These are phyloP conservation scores for Helicoverpa armigera DNA, from an alignment of 1,140 invertebrate species.

Conservation along the genomic window DNA sequence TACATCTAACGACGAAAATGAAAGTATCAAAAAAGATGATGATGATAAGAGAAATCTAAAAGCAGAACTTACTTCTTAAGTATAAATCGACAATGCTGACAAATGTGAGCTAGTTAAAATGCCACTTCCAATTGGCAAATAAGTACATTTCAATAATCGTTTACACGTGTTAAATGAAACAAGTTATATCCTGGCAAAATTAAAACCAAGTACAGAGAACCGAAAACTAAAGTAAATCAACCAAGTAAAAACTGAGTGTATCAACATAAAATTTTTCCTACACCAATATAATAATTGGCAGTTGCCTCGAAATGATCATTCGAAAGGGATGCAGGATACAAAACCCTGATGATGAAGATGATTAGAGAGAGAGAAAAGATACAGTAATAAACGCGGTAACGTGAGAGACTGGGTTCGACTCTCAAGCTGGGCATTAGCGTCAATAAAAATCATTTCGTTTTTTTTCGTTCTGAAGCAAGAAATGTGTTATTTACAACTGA, in stretches of 20 bases:
- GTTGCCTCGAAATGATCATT: slow-evolving; percentile 38
- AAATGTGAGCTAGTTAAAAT: no score
- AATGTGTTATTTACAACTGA: slow-evolving; percentile 46
- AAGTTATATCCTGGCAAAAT: background rate
- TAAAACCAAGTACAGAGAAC: background rate
- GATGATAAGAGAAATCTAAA: no score
- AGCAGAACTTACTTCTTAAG: no score
- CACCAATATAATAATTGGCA: slow-evolving; percentile 39
- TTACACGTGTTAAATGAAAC: background rate
- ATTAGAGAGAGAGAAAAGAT: slow-evolving; percentile 37
- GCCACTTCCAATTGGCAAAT: no score
- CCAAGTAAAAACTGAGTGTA: slow-evolving; percentile 10
- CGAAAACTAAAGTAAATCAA: slow-evolving; percentile 37
- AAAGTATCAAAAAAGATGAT: no score
- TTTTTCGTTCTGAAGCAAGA: slow-evolving; percentile 27
- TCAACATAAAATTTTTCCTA: slow-evolving; percentile 35
- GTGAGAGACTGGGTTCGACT: slow-evolving; percentile 30
- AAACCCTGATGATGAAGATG: slow-evolving; percentile 31
- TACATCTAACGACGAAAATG: no score
- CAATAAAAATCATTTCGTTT: slow-evolving; percentile 44
- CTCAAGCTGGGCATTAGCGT: slow-evolving; percentile 37
- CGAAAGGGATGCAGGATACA: slow-evolving; percentile 18
- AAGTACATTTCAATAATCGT: background rate
- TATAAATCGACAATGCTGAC: no score
- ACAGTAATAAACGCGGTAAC: slow-evolving; percentile 41